These are phyloP conservation scores for Sebastes trivittatus DNA, from an alignment of 2,797 vertebrate species.

Conservation along the genomic window DNA sequence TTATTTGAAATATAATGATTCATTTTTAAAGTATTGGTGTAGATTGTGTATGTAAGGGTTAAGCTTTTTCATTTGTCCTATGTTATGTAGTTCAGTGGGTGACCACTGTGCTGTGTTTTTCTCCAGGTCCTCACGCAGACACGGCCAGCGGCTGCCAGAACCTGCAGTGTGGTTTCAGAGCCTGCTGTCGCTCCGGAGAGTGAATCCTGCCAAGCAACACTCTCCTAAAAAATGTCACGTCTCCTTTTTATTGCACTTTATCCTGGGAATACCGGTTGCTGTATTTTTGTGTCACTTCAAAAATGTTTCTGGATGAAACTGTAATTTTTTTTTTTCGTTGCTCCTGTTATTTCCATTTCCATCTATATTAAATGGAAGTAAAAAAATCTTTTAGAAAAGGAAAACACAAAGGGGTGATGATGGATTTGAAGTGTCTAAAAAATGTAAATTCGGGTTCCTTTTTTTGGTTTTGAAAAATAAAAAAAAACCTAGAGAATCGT, in stretches of 20 bases:
- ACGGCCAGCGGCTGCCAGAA: slow-evolving; percentile 99
- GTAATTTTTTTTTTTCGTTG: slow-evolving; percentile 25
- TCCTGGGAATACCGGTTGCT: slow-evolving; percentile 74
- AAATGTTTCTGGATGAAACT: slow-evolving; percentile 72
- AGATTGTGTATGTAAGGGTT: not conserved
- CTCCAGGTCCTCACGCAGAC: slow-evolving; percentile 95
- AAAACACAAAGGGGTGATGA: slow-evolving; percentile 11
- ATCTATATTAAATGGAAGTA: slow-evolving; percentile 55
- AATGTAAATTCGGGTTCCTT: slow-evolving; percentile 30
- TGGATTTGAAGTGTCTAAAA: slow-evolving; percentile 50
- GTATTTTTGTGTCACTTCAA: slow-evolving; percentile 66
- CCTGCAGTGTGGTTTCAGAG: slow-evolving; percentile 98
- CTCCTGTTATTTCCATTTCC: slow-evolving; percentile 44
- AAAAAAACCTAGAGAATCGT: slow-evolving; percentile 8
- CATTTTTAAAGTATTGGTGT: not conserved
- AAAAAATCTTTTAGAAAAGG: slow-evolving; percentile 25
- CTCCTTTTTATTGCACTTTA: slow-evolving; percentile 90
- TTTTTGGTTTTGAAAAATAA: slow-evolving; percentile 30
- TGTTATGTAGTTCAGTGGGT: not conserved
- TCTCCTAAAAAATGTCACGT: slow-evolving; percentile 70
- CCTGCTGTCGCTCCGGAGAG: slow-evolving; percentile 98
- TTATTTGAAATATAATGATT: not conserved
- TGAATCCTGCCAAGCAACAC: slow-evolving; percentile 74
- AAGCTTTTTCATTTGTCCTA: not conserved
- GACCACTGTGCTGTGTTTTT: slow-evolving; percentile 51